Evolutionary conservation across 2,113 vertebrate species (phyloP), one percentile per base, ranked within the genome.

Genomic region (Erythrocercus mccallii): DNA sequence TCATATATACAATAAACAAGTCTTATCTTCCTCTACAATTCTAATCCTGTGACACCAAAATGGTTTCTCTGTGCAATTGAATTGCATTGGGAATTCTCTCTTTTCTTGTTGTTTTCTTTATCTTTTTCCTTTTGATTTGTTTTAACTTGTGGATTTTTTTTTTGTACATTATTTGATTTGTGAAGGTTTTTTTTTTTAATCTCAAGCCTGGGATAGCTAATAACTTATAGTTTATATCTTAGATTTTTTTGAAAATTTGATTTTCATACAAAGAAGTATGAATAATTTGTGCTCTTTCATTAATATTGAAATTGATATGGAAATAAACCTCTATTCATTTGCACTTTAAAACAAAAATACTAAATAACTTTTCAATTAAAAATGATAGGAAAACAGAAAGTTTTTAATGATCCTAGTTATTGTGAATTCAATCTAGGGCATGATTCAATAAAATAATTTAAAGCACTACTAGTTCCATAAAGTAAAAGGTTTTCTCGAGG

Each of bases 1-100:
- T 94, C 88, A 91, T 91, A 81, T 62, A 72, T 35, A 40, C 38
- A 89, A 70, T 81, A 91, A 95, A 24, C 28, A 79, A 94, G 28
- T 62, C 74, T 91, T 95, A 72, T 87, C 62, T 92, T 86, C 35
- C 35, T 73, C 42, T 85, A 12, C 71, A 81, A 15, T 84, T 86
- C 56, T 60, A 81, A 84, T 84, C 64, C 69, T 81, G 11, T 88
- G 82, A 66, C 44, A 73, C 47, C 27, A 76, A 42, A 86, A 56
- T 30, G 19, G 3, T 83, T 90, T 86, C n/a, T 85, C 37, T 74
- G 12, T 48, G 31, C 44, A 82, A 87, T 7, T 44, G 48, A 85
- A 90, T 78, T 40, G 87, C 44, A 13, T 42, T 51, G 33, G 58
- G 60, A 95, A 64, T 5, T 80, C 44, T 77, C 11, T 14, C 3